Conservation (phyloP, 2,797 vertebrate species). For the Florisuga fusca region DNA sequence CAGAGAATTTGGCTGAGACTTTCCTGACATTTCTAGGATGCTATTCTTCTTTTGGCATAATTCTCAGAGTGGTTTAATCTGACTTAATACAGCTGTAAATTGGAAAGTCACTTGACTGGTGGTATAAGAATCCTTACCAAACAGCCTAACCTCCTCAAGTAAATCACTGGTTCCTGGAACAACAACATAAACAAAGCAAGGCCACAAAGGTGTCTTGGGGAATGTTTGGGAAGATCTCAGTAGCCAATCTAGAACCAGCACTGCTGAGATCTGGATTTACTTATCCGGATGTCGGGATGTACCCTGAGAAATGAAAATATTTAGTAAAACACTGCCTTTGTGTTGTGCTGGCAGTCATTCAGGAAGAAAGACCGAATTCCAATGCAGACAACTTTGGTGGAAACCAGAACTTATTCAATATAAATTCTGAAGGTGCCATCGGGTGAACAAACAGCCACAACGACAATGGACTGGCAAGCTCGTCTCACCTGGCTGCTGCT, state of each 20-base stretch:
- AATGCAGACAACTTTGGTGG: not conserved
- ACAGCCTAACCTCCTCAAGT: slow-evolving; percentile 20
- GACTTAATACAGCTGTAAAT: too few relatives aligned
- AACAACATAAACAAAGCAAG: not conserved
- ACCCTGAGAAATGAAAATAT: slow-evolving; percentile 48
- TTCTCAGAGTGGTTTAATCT: not conserved
- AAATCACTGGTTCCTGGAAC: slow-evolving; percentile 63
- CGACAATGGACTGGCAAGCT: slow-evolving; percentile 50
- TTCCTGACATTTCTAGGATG: not conserved
- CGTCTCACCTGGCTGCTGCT: slow-evolving; percentile 62
- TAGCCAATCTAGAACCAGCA: not conserved
- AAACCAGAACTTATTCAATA: not conserved
- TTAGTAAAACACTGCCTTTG: slow-evolving; percentile 55
- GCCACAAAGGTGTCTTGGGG: not conserved
- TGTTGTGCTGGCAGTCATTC: slow-evolving; percentile 10
- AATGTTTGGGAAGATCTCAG: not conserved
- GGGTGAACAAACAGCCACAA: not conserved
- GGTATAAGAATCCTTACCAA: not conserved
- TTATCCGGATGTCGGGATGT: slow-evolving; percentile 36
- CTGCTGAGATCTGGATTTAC: not conserved
- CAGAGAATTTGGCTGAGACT: not conserved
- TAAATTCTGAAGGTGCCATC: slow-evolving; percentile 50
- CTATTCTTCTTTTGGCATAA: not conserved
- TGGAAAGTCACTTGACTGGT: too few relatives aligned
- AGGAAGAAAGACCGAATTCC: slow-evolving; percentile 64